Evolutionary conservation across 2,113 vertebrate genomes (phyloP).

Genomic region (Gracilinanus agilis): DNA sequence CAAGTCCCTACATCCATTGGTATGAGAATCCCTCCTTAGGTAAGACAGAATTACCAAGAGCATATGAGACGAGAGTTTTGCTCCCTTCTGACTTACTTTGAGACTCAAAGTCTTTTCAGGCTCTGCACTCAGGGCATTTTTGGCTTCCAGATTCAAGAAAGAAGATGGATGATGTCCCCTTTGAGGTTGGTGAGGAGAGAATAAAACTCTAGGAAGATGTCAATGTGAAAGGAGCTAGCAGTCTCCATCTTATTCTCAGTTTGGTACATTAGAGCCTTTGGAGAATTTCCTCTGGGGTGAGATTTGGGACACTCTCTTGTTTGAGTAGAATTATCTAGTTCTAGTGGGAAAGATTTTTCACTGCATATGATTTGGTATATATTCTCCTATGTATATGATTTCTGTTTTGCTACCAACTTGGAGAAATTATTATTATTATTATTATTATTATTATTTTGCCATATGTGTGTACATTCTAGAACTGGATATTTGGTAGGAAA

Average conservation of each 20-base stretch:
- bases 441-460: not conserved
- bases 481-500: not conserved
- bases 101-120: not conserved
- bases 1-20: not conserved
- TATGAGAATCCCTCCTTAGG: not conserved
- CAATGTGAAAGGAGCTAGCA: not conserved
- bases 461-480: not conserved
- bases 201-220: not conserved
- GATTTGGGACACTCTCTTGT: not conserved
- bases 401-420: not conserved
- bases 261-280: not conserved
- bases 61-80: not conserved
- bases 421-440: not conserved
- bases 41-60: not conserved
- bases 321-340: not conserved
- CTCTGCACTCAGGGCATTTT: not conserved
- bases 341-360: not conserved
- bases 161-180: not conserved
- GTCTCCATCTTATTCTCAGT: not conserved
- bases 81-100: not conserved
- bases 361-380: not conserved
- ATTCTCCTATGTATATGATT: not conserved
- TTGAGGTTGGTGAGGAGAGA: not conserved
- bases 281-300: not conserved
- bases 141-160: not conserved